Evolutionary conservation across 1,140 invertebrate species (phyloP), one percentile per base, ranked within the genome.

Genomic region (Adoxophyes honmai): DNA sequence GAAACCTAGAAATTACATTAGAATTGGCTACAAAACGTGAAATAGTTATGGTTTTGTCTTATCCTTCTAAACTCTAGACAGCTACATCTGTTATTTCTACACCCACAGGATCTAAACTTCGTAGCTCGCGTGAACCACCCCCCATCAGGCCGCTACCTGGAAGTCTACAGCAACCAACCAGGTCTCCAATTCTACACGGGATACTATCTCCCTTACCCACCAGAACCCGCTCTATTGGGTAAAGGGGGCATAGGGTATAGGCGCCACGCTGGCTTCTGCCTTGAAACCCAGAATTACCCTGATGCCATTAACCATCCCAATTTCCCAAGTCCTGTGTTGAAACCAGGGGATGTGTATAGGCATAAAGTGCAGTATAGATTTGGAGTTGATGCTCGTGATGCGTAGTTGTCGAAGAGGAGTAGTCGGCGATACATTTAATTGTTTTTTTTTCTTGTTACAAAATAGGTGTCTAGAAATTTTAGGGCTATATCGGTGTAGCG

Each of bases 221-320:
- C 71, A 0, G 73, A 86, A 34, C 15, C 80, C 59, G 73, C 89
- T 1, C 76, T 94, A 1, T 28, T 75, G 9, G 97, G 96, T 1
- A 97, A 97, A 89, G 81, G 87, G 0, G 93, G 92, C 8, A 87
- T 85, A 0, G 72, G 79, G 0, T 98, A 98, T 75, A 90, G 91
- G 9, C 93, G 93, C 64, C 96, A 98, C 65, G 94, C 93, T 0
- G 95, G 93, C 1, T 94, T 98, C 62, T 98, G 96, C 75, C 88
- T 98, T 33, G 97, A 98, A 85, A 96, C 97, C 0, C 97, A 98
- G 85, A 96, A 95, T 70, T 98, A 94, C 90, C 97, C 97, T 0
- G 95, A 99, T 89, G 95, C 97, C 9, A 87, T 98, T 0, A 96
- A 98, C 90, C 92, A 97, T 81, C 91, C 78, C 5, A 92, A 94